Base-by-base conservation (phyloP, 2,113 vertebrate species). In the Chaenogobius annularis region DNA sequence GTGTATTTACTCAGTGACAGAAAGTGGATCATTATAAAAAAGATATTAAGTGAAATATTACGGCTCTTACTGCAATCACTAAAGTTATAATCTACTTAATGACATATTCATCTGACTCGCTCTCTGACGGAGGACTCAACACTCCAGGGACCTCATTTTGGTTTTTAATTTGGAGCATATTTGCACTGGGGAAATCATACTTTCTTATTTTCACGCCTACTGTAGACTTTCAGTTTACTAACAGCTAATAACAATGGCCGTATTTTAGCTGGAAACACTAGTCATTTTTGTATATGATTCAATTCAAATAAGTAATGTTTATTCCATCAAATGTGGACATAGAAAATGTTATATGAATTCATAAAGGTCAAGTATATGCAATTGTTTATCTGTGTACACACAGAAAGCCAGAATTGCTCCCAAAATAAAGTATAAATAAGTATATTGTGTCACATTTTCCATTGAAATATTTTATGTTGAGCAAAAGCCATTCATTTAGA, bases 91-190 rank as follows among this genome's bases (percentile, higher is more conserved):
- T 91, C 83, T 81, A 68, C 84, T 89, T 85, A 88, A 88, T 91
- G 77, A 89, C 80, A 91, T 90, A 90, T 90, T 82, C 78, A 79
- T 88, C 84, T 85, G 79, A 75, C 83, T 83, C 58, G 68, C 73
- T 70, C 77, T 90, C 84, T 82, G 74, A 92, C 90, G 89, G 85
- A 79, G 88, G 88, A 77, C 82, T 62, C 20, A 70, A 87, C 75
- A 84, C 90, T 79, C 84, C 12, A 68, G 90, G 85, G 90, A 92
- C 73, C 64, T 79, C 62, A 73, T 91, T 90, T 91, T 85, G 83
- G 79, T 79, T 87, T 85, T 88, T 84, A 91, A 93, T 93, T 92
- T 93, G 90, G 90, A 91, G 85, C 89, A 87, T 86, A 82, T 90
- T 90, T 89, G 77, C 90, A 87, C 90, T 79, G 80, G 90, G 91